Evolutionary conservation across 2,113 vertebrate species (phyloP).

Genomic region (western clawed frog (Xenopus tropicalis)): UCB_Xtro_10.0 CM004449.2:115075001-115075500

Average conservation of each 20-base stretch:
- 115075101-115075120: slow-evolving; percentile 33
- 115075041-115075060: slow-evolving; percentile 17
- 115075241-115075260: slow-evolving; percentile 20
- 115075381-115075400: no score
- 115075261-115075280: slow-evolving; percentile 36
- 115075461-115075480: no score
- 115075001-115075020: slow-evolving; percentile 5
- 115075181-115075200: slow-evolving; percentile 14
- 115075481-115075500: no score
- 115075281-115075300: slow-evolving; percentile 7
- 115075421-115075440: no score
- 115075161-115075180: slow-evolving; percentile 9
- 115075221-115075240: slow-evolving; percentile 4
- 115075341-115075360: no score
- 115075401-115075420: no score
- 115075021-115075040: slow-evolving; percentile 40
- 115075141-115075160: slow-evolving; percentile 26
- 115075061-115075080: slow-evolving; percentile 20
- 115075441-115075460: no score
- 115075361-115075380: no score
- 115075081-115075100: slow-evolving; percentile 34
- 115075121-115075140: slow-evolving; percentile 30
- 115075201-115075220: slow-evolving; percentile 13
- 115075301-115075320: no score
- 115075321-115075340: no score